Evolutionary conservation across 53 echinoderm and acorn worm species (phyloP), one percentile per base, ranked within the genome.

Genomic region (Temnopleurus reevesii): DNA sequence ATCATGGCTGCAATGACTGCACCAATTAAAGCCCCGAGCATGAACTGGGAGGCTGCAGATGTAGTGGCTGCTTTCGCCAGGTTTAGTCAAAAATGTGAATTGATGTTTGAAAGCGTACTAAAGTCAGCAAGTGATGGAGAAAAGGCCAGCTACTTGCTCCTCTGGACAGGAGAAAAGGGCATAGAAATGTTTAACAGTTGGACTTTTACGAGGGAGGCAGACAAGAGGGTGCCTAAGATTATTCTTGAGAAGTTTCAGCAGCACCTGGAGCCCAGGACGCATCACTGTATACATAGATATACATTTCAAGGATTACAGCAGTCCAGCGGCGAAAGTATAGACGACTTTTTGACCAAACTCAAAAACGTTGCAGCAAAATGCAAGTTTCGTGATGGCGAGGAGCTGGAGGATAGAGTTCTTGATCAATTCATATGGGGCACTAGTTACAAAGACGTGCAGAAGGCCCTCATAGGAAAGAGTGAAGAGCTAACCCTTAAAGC

Each of bases 401-500:
- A 66, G 34, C 71, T 27, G 30, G 71, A 66, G 0, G 29, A 66
- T 31, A 66, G 71, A 0, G 71, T 66, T 66, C 71, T 66, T 66
- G 71, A 66, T 31, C 71, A 66, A 24, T 66, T 66, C 71, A 66
- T 66, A 12, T 66, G 71, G 71, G 71, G 71, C 0, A 66, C 71
- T 31, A 28, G 28, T 6, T 66, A 28, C 28, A 66, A 66, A 31
- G 71, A 66, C 30, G 71, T 66, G 30, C 71, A 66, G 30, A 66
- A 66, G 41, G 71, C 71, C 30, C 71, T 66, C 71, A 66, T 66
- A 27, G 76, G 41, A 23, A 76, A 76, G 6, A 41, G 38, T 76
- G 43, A 76, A 76, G 38, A 23, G 76, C 76, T 76, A 10, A 2
- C 44, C 0, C 76, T 76, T 12, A 35, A 76, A 21, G 9, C 34